Base-by-base conservation (phyloP, 2,113 vertebrate species). In the Speoplatyrhinus poulsoni region DNA sequence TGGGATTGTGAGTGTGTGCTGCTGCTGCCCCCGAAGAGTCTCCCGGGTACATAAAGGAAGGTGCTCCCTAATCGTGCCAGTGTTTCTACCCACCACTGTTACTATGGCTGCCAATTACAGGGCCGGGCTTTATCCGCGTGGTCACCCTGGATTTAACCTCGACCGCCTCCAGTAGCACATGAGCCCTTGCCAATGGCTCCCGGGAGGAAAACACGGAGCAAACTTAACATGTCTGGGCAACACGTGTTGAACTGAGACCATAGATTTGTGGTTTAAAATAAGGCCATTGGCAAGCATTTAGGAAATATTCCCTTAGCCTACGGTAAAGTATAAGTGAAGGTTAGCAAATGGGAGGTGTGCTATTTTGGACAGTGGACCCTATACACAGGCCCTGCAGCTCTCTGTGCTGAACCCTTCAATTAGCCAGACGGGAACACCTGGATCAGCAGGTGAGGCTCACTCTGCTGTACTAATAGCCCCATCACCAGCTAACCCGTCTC, bases 401-500 rank as follows among this genome's bases (percentile, higher is more conserved):
- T 71, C 61, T 53, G 33, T 74, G 56, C 54, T 73, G 54, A 75
- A 82, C 64, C 90, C 87, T 67, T 84, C 86, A 90, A 91, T 89
- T 88, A 84, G 49, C 33, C 55, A 59, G 59, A 47, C 58, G 41
- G 56, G 62, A 85, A 87, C 92, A 93, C 92, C 90, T 92, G 91
- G 92, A 90, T 77, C 77, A 84, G 85, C 86, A 91, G 86, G 82
- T 89, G 86, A 87, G 76, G 71, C 56, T 59, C 67, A 58, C 82
- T 78, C 78, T 73, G 65, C 64, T 75, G 69, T 33, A 58, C 77
- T 85, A 88, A 89, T 87, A 80, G 82, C 75, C 76, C 67, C 82
- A 78, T 85, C 67, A 72, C 73, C 83, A 79, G 74, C 66, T 57
- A 70, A 53, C 71, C 69, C 67, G 15, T 60, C 82, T 60, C 79